These are phyloP conservation scores for Gopherus flavomarginatus DNA, from an alignment of 2,113 vertebrate genomes.

Conservation along the genomic window DNA sequence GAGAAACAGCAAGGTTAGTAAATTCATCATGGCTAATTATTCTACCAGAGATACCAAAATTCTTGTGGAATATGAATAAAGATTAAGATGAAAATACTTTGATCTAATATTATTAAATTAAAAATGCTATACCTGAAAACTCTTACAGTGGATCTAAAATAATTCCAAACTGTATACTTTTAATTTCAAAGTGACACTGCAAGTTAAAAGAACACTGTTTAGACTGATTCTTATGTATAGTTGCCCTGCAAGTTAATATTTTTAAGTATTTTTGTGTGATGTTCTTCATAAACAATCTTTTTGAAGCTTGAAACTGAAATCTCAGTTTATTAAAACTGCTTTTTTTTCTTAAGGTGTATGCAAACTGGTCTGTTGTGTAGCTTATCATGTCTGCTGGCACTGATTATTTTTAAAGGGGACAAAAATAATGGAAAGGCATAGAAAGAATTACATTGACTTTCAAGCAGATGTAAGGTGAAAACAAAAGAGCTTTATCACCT, in stretches of 20 bases:
- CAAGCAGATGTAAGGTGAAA: conserved; percentile 11
- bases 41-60: background rate
- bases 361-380: background rate
- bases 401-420: conserved; percentile 44
- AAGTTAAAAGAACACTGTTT: background rate
- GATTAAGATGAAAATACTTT: background rate
- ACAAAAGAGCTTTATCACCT: background rate
- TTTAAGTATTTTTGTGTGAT: background rate
- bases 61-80: background rate
- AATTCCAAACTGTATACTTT: background rate
- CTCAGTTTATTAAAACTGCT: background rate
- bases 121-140: background rate
- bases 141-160: background rate
- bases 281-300: background rate
- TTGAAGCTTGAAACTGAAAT: background rate
- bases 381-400: conserved; percentile 36
- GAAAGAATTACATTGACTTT: background rate
- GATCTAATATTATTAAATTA: background rate
- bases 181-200: background rate
- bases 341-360: background rate
- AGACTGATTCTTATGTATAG: background rate
- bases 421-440: conserved; percentile 7
- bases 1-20: conserved; percentile 90
- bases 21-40: background rate
- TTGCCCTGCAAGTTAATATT: background rate